Conservation (phyloP, 1,140 invertebrate genomes). For the Plodia interpunctella region DNA sequence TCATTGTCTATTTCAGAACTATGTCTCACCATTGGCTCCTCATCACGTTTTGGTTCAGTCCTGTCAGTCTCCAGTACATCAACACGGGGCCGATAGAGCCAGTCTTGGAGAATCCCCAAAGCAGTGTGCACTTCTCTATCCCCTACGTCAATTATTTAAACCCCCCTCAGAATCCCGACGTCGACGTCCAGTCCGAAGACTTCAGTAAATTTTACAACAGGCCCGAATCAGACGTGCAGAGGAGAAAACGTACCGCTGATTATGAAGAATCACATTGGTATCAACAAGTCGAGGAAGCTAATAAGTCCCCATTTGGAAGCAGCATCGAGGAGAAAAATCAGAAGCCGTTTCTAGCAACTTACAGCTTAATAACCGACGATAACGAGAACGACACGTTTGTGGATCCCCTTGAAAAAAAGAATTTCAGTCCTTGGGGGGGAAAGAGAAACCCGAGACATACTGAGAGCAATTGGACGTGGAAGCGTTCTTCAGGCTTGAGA, state of each 20-base stretch:
- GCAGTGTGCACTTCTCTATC: constrained; percentile 34
- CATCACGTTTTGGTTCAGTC: constrained; percentile 52
- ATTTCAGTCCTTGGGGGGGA: constrained; percentile 68
- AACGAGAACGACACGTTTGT: constrained; percentile 33
- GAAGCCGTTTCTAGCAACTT: constrained; percentile 29
- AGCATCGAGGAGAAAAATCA: constrained; percentile 21
- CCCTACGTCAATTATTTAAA: constrained; percentile 48
- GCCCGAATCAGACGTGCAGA: constrained; percentile 24
- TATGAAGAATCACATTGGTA: constrained; percentile 36
- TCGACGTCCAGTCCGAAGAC: constrained; percentile 30
- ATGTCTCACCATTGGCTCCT: constrained; percentile 62
- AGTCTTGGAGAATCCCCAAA: constrained; percentile 33
- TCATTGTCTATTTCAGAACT: constrained; percentile 43
- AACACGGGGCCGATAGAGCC: constrained; percentile 35
- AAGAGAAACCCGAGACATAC: constrained; percentile 41
- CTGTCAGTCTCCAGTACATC: constrained; percentile 59
- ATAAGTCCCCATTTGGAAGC: constrained; percentile 38
- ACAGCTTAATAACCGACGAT: constrained; percentile 26
- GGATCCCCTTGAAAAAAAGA: constrained; percentile 43
- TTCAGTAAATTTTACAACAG: constrained; percentile 11
- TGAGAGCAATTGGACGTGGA: constrained; percentile 64
- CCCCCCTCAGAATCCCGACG: constrained; percentile 27
- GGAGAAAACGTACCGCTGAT: constrained; percentile 39
- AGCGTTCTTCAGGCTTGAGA: constrained; percentile 37
- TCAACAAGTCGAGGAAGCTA: constrained; percentile 39